phyloP scores from a whole-genome alignment of 2,888 invertebrate species.

The Cataglyphis cursor region DNA sequence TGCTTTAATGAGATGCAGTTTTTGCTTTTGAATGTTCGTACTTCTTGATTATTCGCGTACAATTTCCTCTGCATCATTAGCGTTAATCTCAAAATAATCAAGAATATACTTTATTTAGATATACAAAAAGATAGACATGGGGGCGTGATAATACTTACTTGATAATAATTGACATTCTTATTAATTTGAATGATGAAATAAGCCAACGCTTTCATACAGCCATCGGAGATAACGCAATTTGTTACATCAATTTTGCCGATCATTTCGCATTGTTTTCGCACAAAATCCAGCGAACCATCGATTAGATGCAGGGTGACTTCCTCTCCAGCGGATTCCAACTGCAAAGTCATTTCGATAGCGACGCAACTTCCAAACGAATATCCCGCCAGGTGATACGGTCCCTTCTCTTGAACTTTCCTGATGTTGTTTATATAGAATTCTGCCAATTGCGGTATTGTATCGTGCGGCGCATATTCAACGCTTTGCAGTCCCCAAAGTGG shows the following conservation, averaged over 20 bases:
- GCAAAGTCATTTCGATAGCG: conserved; percentile 97
- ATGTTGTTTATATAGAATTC: conserved; percentile 91
- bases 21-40: neutral
- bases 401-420: conserved; percentile 91
- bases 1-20: neutral
- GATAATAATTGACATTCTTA: conserved; percentile 90
- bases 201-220: conserved; percentile 89
- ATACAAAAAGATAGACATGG: neutral
- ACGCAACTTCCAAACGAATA: conserved; percentile 98
- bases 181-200: conserved; percentile 94
- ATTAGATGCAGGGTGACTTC: conserved; percentile 91
- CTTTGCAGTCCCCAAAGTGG: conserved; percentile 97
- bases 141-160: conserved; percentile 87
- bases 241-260: conserved; percentile 74
- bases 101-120: neutral
- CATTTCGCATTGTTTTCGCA: conserved; percentile 90
- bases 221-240: conserved; percentile 78
- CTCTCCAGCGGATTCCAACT: conserved; percentile 91
- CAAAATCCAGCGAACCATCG: conserved; percentile 96
- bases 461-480: conserved; percentile 91
- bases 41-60: neutral
- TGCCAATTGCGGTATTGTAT: conserved; percentile 92
- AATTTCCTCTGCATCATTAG: neutral
- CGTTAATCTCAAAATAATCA: neutral
- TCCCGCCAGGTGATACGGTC: conserved; percentile 96